Base-by-base conservation (phyloP, 2,888 invertebrate species). In the Ophion costatus region DNA sequence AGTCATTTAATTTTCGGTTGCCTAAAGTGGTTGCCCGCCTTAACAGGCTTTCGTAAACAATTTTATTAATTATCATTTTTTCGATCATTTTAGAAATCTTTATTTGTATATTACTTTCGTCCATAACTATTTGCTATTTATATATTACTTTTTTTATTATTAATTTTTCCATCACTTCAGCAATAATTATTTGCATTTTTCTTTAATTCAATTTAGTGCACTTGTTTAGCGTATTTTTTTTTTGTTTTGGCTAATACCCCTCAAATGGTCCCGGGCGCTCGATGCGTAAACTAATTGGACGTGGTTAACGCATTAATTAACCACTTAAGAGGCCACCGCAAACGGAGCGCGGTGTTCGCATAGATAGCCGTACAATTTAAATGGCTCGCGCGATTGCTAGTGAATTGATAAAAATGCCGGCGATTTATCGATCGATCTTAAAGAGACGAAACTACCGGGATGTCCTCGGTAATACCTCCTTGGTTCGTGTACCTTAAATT, bases 401-500 rank as follows among this genome's bases (percentile, higher is more conserved):
- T 56, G 57, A 76, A 66, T 57, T 57, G 14, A 67, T 59, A 79
- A 63, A 70, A 70, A 61, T 70, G 45, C 42, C 42, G 33, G 57
- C 10, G 74, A 81, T 77, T 76, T 59, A 84, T 80, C 77, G 81
- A 78, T 80, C 66, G 70, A 71, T 81, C 83, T 69, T 45, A 73
- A 67, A 73, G 73, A 80, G 76, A 80, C 24, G 71, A 79, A 61
- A 69, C 74, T 63, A 74, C 20, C 57, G 57, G n/a, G 76, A 77
- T 76, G 29, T 45, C 74, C 7, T 10, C 20, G 29, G 51, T 71
- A 56, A 45, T 56, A 33, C 51, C 45, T 42, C 64, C 9, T 38
- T 24, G 42, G 38, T 22, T 63, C 51, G 17, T 57, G 69, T 64
- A 45, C 69, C 42, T 38, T 74, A 59, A 67, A 38, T 61, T 56